Evolutionary conservation across 2,888 invertebrate species (phyloP).

Genomic region (Dasysyrphus albostriatus): DNA sequence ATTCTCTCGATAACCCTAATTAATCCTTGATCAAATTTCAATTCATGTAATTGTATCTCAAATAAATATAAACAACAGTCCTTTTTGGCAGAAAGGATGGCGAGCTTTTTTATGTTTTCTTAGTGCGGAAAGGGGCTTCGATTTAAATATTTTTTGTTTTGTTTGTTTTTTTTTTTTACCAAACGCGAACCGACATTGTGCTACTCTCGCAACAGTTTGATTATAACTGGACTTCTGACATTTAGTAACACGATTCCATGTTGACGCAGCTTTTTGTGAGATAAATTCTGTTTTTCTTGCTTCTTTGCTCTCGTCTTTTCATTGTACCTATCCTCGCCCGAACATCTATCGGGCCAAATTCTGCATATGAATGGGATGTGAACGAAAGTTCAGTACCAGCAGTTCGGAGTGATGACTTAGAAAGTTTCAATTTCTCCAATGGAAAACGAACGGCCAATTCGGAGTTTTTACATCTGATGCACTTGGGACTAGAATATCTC

Average conservation of each 20-base stretch:
- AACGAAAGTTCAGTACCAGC: conserved; percentile 43
- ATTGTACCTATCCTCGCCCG: conserved; percentile 60
- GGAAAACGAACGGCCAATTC: conserved; percentile 31
- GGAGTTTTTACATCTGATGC: conserved; percentile 44
- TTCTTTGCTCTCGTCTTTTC: conserved; percentile 20
- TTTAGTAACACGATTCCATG: conserved; percentile 63
- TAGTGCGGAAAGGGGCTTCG: conserved; percentile 27
- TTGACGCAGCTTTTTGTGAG: conserved; percentile 68
- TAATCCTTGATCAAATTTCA: conserved; percentile 57
- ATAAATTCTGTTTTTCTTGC: conserved; percentile 9
- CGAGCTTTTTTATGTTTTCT: conserved; percentile 52
- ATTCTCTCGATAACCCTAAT: conserved; percentile 37
- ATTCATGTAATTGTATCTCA: conserved; percentile 12
- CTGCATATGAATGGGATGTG: conserved; percentile 63
- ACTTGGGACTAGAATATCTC: conserved; percentile 9
- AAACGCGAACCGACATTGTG: conserved; percentile 74
- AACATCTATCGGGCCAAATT: conserved; percentile 50
- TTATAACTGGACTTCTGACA: conserved; percentile 72
- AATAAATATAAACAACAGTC: conserved; percentile 36
- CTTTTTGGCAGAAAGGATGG: conserved; percentile 13
- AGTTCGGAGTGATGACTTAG: conserved; percentile 46
- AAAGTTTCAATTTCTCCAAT: not conserved
- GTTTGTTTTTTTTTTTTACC: conserved; percentile 2
- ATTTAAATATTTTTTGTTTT: conserved; percentile 1
- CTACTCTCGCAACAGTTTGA: conserved; percentile 75